Percentiles rank a stretch among this genome's conserved stretches.
Evolutionary conservation across 2,113 vertebrate genomes (phyloP).

Genomic region (Toxostoma redivivum): DNA sequence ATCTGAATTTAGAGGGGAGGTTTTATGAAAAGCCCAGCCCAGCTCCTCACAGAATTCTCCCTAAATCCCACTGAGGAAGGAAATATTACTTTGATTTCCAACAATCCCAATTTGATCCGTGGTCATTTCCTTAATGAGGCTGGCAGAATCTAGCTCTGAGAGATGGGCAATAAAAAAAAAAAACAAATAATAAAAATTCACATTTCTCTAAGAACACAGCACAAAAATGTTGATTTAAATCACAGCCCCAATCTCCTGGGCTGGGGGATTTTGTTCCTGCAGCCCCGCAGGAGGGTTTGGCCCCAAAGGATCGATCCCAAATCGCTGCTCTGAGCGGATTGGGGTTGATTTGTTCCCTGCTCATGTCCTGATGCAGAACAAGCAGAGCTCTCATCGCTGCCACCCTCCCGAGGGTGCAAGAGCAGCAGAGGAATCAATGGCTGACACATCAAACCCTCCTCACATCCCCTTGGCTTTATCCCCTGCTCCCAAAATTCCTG

Average conservation of each 20-base stretch:
- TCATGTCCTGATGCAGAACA: rapidly evolving
- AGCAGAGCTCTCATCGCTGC: background rate
- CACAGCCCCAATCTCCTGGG: background rate
- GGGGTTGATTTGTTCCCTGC: background rate
- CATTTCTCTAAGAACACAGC: background rate
- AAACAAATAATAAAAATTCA: background rate
- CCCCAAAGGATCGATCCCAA: background rate
- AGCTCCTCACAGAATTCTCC: background rate
- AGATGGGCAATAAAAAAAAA: background rate
- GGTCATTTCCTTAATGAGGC: background rate
- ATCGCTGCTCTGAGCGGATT: rapidly evolving
- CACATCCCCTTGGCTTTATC: no score
- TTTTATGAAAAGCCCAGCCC: background rate
- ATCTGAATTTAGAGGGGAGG: background rate
- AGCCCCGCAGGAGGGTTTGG: background rate
- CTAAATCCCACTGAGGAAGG: background rate
- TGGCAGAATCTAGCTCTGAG: background rate
- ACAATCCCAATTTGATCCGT: background rate
- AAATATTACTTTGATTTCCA: background rate
- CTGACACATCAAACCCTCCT: background rate
- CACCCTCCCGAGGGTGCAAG: background rate
- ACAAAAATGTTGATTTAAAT: background rate
- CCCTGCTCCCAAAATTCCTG: background rate
- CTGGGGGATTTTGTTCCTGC: background rate
- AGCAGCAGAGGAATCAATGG: background rate